A percentile compares a stretch with the other conserved stretches of the same genome.
phyloP scores from a whole-genome alignment of 2,113 vertebrate genomes.

The Antigone vipio region DNA sequence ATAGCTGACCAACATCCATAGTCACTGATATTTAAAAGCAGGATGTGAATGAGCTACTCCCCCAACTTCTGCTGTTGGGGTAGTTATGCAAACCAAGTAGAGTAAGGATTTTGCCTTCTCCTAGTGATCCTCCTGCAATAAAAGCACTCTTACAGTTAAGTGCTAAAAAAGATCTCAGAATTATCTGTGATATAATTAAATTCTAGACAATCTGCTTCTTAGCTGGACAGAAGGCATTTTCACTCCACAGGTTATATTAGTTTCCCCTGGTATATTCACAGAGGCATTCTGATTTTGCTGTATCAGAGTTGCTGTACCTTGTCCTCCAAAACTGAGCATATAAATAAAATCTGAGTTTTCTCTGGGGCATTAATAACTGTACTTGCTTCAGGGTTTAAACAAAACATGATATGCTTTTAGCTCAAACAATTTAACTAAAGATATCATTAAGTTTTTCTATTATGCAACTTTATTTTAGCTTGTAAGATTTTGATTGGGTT shows the following conservation, averaged over 20 bases:
- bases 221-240: neutral
- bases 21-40: neutral
- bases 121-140: neutral
- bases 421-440: neutral
- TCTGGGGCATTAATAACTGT: neutral
- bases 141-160: neutral
- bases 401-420: neutral
- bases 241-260: neutral
- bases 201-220: neutral
- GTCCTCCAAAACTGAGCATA: neutral
- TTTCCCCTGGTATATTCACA: neutral
- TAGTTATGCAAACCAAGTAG: neutral
- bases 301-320: neutral
- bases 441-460: neutral
- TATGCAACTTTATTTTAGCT: neutral
- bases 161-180: neutral
- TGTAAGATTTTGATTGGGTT: neutral
- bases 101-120: neutral
- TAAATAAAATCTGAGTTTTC: neutral
- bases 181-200: neutral
- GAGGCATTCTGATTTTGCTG: neutral
- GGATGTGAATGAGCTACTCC: neutral
- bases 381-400: neutral
- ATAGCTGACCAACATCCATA: neutral
- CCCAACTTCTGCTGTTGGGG: neutral